These are phyloP conservation scores for Stenodema calcarata DNA, from an alignment of 2,888 invertebrate genomes.

Conservation along the genomic window DNA sequence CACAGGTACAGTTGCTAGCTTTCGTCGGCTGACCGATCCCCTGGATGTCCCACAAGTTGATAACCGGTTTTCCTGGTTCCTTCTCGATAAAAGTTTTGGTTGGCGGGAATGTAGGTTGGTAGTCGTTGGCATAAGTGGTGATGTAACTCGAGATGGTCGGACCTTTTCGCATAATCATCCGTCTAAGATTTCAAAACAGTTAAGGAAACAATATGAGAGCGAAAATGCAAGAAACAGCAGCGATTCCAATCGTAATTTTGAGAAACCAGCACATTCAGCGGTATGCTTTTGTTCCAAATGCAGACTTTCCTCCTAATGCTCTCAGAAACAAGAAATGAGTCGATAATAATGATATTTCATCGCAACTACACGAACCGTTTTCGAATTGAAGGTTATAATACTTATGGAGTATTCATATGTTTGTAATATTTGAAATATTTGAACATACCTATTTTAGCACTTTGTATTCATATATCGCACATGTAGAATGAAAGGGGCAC, in stretches of 20 bases:
- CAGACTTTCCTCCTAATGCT: background rate
- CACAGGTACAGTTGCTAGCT: conserved; percentile 15
- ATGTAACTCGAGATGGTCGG: conserved; percentile 30
- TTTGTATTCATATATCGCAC: too few species aligned
- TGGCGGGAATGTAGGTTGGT: conserved; percentile 5
- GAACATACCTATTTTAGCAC: too few species aligned
- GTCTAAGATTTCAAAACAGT: background rate
- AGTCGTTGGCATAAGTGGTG: conserved; percentile 39
- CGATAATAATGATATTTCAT: background rate
- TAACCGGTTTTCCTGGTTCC: conserved; percentile 42
- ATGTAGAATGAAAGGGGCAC: too few species aligned
- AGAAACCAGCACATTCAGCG: background rate
- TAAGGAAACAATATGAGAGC: background rate
- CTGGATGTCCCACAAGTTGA: conserved; percentile 32
- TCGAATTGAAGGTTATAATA: background rate
- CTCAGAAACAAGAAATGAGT: background rate
- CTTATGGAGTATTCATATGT: background rate
- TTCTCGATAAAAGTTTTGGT: background rate
- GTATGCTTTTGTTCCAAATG: background rate
- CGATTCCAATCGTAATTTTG: background rate
- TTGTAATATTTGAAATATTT: too few species aligned
- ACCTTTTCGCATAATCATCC: conserved; percentile 14
- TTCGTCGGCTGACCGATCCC: background rate
- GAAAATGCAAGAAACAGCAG: background rate
- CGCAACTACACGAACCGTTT: background rate